Percentiles rank a stretch among this genome's conserved stretches.
phyloP scores from a whole-genome alignment of 2,888 invertebrate genomes.

The Drosophila recens region DNA sequence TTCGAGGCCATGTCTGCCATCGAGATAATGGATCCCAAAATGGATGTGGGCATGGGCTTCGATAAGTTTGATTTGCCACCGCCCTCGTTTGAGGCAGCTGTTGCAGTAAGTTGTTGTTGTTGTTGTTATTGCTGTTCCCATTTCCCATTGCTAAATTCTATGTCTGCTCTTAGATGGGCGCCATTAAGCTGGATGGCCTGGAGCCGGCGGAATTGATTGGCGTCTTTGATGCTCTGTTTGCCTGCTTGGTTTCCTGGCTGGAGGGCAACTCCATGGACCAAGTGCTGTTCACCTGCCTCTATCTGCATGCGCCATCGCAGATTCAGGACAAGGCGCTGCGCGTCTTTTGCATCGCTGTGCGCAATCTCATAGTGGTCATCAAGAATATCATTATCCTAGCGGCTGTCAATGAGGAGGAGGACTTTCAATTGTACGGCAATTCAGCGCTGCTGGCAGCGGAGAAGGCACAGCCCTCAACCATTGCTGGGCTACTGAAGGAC shows the following conservation, averaged over 20 bases:
- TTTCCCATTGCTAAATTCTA: not conserved
- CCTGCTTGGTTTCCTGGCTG: conserved; percentile 98
- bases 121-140: too few species aligned
- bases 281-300: conserved; percentile 98
- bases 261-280: conserved; percentile 98
- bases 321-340: conserved; percentile 93
- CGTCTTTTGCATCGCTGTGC: conserved; percentile 94
- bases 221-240: conserved; percentile 96
- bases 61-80: conserved; percentile 94
- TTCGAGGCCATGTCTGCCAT: conserved; percentile 99
- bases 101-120: conserved; percentile 87
- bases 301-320: conserved; percentile 95
- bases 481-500: conserved; percentile 92
- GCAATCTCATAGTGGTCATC: conserved; percentile 95
- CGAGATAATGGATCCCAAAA: conserved; percentile 99
- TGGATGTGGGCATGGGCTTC: conserved; percentile 99
- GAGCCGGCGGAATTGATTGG: conserved; percentile 93
- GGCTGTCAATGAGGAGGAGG: conserved; percentile 97
- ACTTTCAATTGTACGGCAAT: conserved; percentile 95
- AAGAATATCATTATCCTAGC: conserved; percentile 95
- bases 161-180: conserved; percentile 87
- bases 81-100: conserved; percentile 94
- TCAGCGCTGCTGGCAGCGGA: conserved; percentile 92
- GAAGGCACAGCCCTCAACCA: conserved; percentile 90
- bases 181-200: conserved; percentile 91